phyloP scores from a whole-genome alignment of 2,113 vertebrate species.

The Alethe diademata region DNA sequence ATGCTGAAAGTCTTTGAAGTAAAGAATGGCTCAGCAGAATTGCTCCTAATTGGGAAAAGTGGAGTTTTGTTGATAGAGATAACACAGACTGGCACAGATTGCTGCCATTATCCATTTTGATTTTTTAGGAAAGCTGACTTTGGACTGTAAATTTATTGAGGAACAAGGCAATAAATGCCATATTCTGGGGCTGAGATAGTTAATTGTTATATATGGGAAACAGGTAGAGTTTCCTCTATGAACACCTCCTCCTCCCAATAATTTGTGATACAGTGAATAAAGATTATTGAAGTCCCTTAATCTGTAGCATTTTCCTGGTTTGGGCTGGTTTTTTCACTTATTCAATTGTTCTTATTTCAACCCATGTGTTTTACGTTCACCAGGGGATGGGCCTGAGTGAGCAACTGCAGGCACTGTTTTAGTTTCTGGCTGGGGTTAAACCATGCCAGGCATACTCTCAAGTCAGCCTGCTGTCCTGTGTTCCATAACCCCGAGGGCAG shows the following conservation, averaged over 20 bases:
- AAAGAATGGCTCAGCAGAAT: background rate
- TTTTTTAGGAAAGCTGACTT: background rate
- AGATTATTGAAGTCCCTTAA: background rate
- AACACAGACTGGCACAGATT: background rate
- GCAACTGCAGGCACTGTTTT: background rate
- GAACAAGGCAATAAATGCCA: background rate
- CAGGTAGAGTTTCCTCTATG: background rate
- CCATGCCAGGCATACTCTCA: background rate
- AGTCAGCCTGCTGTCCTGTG: background rate
- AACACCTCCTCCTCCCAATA: background rate
- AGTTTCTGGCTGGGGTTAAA: background rate
- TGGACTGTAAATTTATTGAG: background rate
- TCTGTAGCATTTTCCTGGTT: background rate
- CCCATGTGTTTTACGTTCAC: background rate
- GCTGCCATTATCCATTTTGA: background rate
- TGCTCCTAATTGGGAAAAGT: background rate
- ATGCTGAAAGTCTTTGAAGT: background rate
- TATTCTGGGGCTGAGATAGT: background rate
- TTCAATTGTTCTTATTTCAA: background rate
- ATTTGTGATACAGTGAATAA: background rate
- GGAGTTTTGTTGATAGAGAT: background rate
- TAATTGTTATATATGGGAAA: background rate
- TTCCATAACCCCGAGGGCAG: background rate
- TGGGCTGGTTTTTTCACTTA: background rate
- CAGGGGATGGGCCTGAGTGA: background rate